A percentile compares a stretch with the other conserved stretches of the same genome.
These are phyloP conservation scores for Leucosticte australis DNA, from an alignment of 2,113 vertebrate species.

Conservation along the genomic window DNA sequence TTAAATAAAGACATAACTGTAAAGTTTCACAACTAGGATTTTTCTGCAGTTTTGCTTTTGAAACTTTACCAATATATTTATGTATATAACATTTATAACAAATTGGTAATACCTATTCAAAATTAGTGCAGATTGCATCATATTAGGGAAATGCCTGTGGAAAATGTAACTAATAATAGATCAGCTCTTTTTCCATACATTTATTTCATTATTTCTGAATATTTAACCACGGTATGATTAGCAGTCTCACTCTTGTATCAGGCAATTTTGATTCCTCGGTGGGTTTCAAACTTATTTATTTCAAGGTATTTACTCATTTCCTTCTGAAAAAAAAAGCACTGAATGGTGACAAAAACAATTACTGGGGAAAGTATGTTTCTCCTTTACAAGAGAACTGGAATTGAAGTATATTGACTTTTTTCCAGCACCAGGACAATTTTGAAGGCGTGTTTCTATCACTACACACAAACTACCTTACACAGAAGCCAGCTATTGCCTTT, in stretches of 20 bases:
- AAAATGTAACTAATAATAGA: not conserved
- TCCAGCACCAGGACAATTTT: not conserved
- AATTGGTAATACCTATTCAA: not conserved
- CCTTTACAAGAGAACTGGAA: not conserved
- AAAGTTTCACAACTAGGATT: not conserved
- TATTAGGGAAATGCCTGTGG: not conserved
- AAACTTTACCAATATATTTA: not conserved
- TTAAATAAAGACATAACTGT: not conserved
- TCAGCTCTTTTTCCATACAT: not conserved
- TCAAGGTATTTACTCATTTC: not conserved
- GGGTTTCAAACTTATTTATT: not conserved
- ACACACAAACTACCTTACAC: not conserved
- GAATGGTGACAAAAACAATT: not conserved
- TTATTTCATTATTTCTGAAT: not conserved
- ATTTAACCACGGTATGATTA: not conserved
- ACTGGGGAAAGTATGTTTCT: not conserved
- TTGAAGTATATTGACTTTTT: slow-evolving; percentile 1
- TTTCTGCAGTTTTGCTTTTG: not conserved
- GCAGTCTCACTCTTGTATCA: not conserved
- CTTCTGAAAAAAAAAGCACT: not conserved
- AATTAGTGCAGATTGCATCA: not conserved
- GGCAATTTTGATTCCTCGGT: not conserved
- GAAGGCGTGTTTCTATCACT: not conserved
- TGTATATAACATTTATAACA: not conserved
- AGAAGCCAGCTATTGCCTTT: not conserved